Base-by-base conservation (phyloP, 2,888 invertebrate genomes). In the Oscheius onirici region DNA sequence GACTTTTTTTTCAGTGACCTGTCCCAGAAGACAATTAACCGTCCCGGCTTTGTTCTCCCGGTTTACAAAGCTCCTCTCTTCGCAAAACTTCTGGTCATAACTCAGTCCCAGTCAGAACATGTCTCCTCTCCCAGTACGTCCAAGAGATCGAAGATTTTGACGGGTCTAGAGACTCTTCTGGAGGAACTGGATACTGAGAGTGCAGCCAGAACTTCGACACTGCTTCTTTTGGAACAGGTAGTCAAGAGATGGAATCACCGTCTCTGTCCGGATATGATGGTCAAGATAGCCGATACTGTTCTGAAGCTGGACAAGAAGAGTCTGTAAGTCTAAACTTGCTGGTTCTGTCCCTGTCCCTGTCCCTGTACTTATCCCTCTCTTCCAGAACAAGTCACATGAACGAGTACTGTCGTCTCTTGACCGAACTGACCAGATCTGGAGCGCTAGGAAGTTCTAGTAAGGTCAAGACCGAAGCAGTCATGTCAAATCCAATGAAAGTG, bases 21-120 rank as follows among this genome's bases (percentile, higher is more conserved):
- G 11, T n/a, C 20, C 20, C n/a, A 51, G 20, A 49, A 28, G 34
- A 52, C 66, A 1, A 34, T 40, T 2, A 66, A 17, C n/a, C 54
- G 52, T 20, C 46, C 46, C 11, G 44, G 49, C 24, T 63, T 49
- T 28, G 22, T 28, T 15, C 51, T 66, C 17, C 41, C 52, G 3
- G 6, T 17, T 1, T 17, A n/a, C 6, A 40, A 54, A 15, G 17
- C 24, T 17, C 41, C 52, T 17, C 52, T 66, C n/a, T 52, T 66
- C 8, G 66, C 66, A 11, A 66, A 51, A 40, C 40, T 66, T 2
- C 11, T 52, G 15, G 66, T 66, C 17, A 66, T 52, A n/a, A 5
- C 54, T 15, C 52, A 66, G 20, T 28, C 24, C 63, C 34, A 34
- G 8, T 34, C 34, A 34, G 34, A 34, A 34, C 34, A 34, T 51